These are phyloP conservation scores for Antidorcas marsupialis DNA, from an alignment of 2,113 vertebrate species.

Conservation along the genomic window DNA sequence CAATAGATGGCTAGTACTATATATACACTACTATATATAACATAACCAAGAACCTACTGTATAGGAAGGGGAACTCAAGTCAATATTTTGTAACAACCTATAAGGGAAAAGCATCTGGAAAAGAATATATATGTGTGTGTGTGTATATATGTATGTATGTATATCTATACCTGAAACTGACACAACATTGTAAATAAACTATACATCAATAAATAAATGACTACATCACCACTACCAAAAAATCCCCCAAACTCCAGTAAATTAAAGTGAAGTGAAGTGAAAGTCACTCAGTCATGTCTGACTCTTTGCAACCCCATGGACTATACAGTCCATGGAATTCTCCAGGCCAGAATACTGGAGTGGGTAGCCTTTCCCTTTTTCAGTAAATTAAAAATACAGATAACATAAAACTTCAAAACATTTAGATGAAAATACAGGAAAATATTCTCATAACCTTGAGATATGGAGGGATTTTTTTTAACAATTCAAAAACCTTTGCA, in stretches of 20 bases:
- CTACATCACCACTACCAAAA: background rate
- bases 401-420: background rate
- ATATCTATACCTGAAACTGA: background rate
- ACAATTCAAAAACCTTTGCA: background rate
- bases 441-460: background rate
- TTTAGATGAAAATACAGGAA: background rate
- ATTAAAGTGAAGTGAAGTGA: background rate
- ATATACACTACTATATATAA: background rate
- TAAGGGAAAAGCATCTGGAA: background rate
- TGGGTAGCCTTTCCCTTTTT: background rate
- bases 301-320: background rate
- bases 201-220: background rate
- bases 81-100: background rate
- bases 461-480: background rate
- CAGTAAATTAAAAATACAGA: background rate
- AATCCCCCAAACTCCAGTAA: background rate
- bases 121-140: accelerated
- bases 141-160: accelerated
- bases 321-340: background rate
- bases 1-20: background rate
- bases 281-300: background rate
- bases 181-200: background rate
- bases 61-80: background rate
- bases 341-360: background rate
- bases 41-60: background rate